Percentiles rank a stretch among this genome's conserved stretches.
These are phyloP conservation scores for Todiramphus saurophagus DNA, from an alignment of 2,113 vertebrate species.

Conservation along the genomic window DNA sequence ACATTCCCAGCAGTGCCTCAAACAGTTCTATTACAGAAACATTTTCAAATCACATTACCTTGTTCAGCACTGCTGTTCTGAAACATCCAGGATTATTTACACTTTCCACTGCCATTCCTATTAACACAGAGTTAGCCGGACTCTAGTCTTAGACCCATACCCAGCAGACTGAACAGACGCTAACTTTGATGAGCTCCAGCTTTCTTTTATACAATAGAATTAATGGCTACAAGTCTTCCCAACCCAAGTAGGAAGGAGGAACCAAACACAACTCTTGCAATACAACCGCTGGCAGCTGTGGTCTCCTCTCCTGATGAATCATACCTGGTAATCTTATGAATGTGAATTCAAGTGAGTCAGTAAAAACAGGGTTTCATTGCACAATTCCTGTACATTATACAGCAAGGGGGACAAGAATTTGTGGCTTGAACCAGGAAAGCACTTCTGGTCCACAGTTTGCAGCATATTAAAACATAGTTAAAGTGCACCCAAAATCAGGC, in stretches of 20 bases:
- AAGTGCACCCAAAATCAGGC: accelerated
- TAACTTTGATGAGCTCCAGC: background rate
- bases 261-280: background rate
- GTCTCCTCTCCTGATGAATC: background rate
- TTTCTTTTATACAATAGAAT: background rate
- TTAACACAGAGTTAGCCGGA: background rate
- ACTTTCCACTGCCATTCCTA: background rate
- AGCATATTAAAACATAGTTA: background rate
- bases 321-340: background rate
- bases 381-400: background rate
- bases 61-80: background rate
- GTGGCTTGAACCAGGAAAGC: background rate
- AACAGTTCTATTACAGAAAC: background rate
- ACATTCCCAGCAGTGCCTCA: background rate
- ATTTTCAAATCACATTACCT: background rate
- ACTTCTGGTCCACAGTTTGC: background rate
- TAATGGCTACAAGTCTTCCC: background rate
- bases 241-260: background rate
- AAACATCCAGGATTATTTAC: background rate
- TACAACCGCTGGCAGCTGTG: accelerated
- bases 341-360: background rate
- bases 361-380: background rate
- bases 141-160: too few species aligned
- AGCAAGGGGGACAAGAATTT: background rate
- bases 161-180: background rate